Evolutionary conservation across 2,113 vertebrate species (phyloP), one percentile per base, ranked within the genome.

Genomic region (Phrynocephalus versicolor): DNA sequence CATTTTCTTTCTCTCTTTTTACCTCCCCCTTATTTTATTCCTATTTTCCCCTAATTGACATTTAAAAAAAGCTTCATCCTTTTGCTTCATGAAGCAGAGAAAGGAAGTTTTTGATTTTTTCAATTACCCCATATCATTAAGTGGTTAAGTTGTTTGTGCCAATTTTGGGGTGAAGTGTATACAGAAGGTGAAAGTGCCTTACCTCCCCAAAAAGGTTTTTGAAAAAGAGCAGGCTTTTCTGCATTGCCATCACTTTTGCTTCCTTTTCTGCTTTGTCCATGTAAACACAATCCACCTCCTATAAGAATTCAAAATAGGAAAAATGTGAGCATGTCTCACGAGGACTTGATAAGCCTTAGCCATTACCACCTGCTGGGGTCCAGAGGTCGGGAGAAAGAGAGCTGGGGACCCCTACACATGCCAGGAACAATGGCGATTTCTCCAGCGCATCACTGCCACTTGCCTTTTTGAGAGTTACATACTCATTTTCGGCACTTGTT

Each of bases 171-270:
- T n/a, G n/a, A n/a, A n/a, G n/a, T n/a, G n/a, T n/a, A n/a, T n/a
- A 57, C 4, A 30, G 30, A 13, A 21, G 4, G 21, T 16, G 37
- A 25, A 39, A 25, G 9, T 39, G 39, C 30, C 58, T 72, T 96
- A 98, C 97, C 95, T 97, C 95, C 70, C 97, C 96, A 62, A 97
- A 97, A 85, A 97, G 70, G 35, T 94, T 90, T 93, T 95, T 97
- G 91, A 97, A 96, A 96, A 98, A 98, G 95, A 97, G 95, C 33
- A 97, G 96, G 88, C 98, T 97, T 92, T 97, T 97, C 88, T 97
- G 95, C 86, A 98, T 95, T 45, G 95, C 25, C 39, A 76, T 57
- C 72, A 84, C 73, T 60, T 84, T 84, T 14, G 82, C 73, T 76
- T 84, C 72, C 41, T 76, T 76, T 30, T 84, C 30, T 76, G 73